Conservation (phyloP, 1,140 invertebrate genomes). For the Drosophila triauraria region DNA sequence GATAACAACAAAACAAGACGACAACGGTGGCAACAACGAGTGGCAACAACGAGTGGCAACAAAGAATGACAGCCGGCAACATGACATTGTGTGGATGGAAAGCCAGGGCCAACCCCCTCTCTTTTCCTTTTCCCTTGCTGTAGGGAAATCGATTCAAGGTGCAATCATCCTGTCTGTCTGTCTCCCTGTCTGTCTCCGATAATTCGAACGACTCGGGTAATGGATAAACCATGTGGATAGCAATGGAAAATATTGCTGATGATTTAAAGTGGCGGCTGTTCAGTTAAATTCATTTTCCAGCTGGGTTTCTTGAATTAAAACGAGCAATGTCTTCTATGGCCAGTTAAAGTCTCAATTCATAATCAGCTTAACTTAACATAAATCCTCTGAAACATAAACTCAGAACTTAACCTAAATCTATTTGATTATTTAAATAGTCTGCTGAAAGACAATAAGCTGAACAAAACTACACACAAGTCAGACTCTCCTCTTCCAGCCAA, state of each 20-base stretch:
- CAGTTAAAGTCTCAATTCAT: neutral
- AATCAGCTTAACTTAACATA: neutral
- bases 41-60: conserved; percentile 38
- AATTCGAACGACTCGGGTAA: conserved; percentile 34
- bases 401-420: neutral
- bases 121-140: neutral
- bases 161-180: conserved; percentile 44
- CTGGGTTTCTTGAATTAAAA: neutral
- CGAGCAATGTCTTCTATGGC: no score
- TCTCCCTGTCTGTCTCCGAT: conserved; percentile 41
- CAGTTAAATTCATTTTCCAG: no score
- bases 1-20: conserved; percentile 61
- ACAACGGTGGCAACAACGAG: conserved; percentile 37
- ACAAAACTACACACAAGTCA: neutral
- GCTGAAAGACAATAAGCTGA: neutral
- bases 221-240: conserved; percentile 27
- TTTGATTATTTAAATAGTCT: neutral
- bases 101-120: neutral
- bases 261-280: neutral
- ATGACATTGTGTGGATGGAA: conserved; percentile 61
- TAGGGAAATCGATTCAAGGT: conserved; percentile 55
- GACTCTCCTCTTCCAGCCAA: neutral
- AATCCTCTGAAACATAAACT: no score
- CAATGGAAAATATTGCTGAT: conserved; percentile 8
- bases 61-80: conserved; percentile 56